Evolutionary conservation across 2,797 vertebrate species (phyloP), one percentile per base, ranked within the genome.

Genomic region (Ammospiza maritima): DNA sequence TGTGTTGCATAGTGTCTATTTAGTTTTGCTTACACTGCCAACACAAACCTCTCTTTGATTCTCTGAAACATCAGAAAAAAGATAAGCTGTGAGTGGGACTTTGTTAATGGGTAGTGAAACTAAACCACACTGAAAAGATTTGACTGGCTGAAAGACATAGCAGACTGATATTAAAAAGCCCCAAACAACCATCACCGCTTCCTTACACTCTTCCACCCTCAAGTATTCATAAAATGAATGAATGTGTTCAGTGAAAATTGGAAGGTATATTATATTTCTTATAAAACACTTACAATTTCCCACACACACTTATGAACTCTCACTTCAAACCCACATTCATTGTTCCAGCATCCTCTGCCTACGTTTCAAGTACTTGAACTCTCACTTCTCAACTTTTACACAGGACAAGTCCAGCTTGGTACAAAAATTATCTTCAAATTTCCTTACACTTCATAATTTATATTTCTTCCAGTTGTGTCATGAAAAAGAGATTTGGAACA

Each of bases 361-460:
- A 11, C 0, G 0, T 90, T 79, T 76, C 44, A 62, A 77, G 48
- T 12, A 38, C 53, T 64, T 71, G 5, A 6, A 18, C 20, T 75
- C 26, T 69, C 47, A 36, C 15, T 44, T 73, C 67, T 79, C 72
- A 67, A 12, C 18, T 75, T 78, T 45, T 25, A 64, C 23, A 53
- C 27, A 61, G 36, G 4, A 34, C 10, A 50, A 7, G 53, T 95
- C 62, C 51, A 71, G 11, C 14, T 83, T 66, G 10, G 2, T 64
- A 42, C 9, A 6, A 78, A 83, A 84, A 38, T 16, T 16, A 56
- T 48, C 48, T 10, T 50, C n/a, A 56, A 6, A 34, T 73, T 10
- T 58, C 7, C 29, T 13, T 20, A 3, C 65, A 65, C 4, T 14
- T 61, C 0, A 0, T 26, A 13, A 23, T 73, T 65, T 42, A 21